Percentiles rank a stretch among this genome's conserved stretches.
Evolutionary conservation across 2,113 vertebrate genomes (phyloP).

Genomic region (Dipodomys merriami): DNA sequence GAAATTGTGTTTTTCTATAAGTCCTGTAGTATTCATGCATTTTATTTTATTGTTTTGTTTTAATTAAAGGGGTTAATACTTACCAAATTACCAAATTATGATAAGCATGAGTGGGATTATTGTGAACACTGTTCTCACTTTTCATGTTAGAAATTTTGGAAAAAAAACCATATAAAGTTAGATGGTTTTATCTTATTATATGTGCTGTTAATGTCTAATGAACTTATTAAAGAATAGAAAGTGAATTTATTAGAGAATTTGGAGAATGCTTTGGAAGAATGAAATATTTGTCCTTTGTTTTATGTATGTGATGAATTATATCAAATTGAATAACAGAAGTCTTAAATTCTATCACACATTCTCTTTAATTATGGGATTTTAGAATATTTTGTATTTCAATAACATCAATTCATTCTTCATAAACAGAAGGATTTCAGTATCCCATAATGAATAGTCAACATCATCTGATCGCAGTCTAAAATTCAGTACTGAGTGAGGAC

Average conservation of each 20-base stretch:
- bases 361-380: background rate
- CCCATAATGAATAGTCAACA: background rate
- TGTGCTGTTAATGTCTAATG: background rate
- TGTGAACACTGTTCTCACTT: background rate
- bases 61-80: background rate
- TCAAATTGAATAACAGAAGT: background rate
- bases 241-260: conserved; percentile 34
- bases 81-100: background rate
- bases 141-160: background rate
- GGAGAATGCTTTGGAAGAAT: background rate
- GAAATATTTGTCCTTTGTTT: background rate
- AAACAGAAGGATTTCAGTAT: background rate
- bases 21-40: background rate
- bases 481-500: background rate
- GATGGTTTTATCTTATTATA: background rate
- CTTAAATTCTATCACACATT: background rate
- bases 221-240: conserved; percentile 23
- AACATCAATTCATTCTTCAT: background rate
- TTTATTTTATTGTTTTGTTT: background rate
- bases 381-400: background rate
- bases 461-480: background rate
- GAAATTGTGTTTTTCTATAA: background rate
- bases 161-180: background rate
- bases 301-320: background rate
- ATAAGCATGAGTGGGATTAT: background rate